Conservation (phyloP, 1,140 invertebrate species). For the Neodiprion lecontei region DNA sequence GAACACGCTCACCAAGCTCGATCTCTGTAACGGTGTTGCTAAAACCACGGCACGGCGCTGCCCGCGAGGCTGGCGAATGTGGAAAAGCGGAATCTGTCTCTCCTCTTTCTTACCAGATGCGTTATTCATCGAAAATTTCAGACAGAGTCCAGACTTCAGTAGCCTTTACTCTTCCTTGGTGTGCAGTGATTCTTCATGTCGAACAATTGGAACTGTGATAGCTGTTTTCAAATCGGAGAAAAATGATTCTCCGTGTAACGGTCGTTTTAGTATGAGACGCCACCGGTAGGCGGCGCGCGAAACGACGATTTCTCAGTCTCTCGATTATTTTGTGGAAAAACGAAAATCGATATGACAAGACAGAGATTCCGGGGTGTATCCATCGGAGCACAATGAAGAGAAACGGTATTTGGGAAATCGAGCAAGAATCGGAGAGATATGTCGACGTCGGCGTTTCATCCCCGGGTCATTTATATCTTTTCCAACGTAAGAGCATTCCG, state of each 20-base stretch:
- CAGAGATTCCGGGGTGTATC: no score
- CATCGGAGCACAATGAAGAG: no score
- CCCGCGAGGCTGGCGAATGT: not conserved
- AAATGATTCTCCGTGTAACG: no score
- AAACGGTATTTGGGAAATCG: not conserved
- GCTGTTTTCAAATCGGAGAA: no score
- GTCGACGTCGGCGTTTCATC: constrained; percentile 4
- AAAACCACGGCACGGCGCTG: not conserved
- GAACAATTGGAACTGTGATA: no score
- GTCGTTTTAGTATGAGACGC: no score
- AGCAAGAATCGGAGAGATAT: not conserved
- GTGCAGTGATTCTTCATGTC: no score
- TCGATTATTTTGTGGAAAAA: no score
- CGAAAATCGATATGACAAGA: no score
- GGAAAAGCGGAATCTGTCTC: not conserved
- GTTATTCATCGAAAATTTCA: not conserved
- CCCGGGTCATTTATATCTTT: not conserved
- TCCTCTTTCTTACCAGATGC: not conserved
- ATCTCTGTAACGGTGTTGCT: not conserved
- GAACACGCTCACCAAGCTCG: not conserved
- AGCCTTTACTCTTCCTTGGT: no score
- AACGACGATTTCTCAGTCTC: no score
- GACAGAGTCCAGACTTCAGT: not conserved
- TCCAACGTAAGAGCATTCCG: constrained; percentile 4
- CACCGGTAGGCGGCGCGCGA: no score